Base-by-base conservation (phyloP, 2,797 vertebrate genomes). In the Manis crassicaudata region DNA sequence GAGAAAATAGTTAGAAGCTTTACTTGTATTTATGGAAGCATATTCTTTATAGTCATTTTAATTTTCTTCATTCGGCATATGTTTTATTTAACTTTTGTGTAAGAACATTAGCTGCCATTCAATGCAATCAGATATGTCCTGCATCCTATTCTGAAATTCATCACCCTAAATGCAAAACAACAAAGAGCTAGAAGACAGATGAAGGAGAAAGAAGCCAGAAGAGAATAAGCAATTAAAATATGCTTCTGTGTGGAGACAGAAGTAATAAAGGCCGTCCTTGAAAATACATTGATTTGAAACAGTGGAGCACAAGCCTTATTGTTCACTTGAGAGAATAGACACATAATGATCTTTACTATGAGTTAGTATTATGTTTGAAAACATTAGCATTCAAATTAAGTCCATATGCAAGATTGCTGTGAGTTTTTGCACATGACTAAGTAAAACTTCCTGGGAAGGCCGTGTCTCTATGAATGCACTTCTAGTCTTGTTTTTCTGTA, bases 181-280 rank as follows among this genome's bases (percentile, higher is more conserved):
- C 40, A 77, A 70, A 90, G 76, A 85, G 20, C 89, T 89, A 8
- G 76, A 90, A 88, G 72, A 86, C 12, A 88, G n/a, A 94, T 94
- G 67, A 96, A 92, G 56, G 84, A 84, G 50, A 94, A 93, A 96
- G 67, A 93, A 79, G 11, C 23, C 81, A 93, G 50, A 93, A 76
- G 37, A 93, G 90, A 94, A 95, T 90, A 92, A 79, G 77, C 63
- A 92, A 86, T 95, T 93, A 90, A 96, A 93, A 88, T 93, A 62
- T 23, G 18, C 25, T 62, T 90, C 63, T 62, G 2, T 56, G 8
- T 54, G 25, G 37, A 93, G 84, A 85, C 16, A 54, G 56, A 93
- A 52, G 23, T 86, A 92, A 92, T 85, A 94, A 93, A 85, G 52
- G 0, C 85, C 16, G 67, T 93, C 96, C 77, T 96, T 92, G 84